A percentile compares a stretch with the other conserved stretches of the same genome.
These are phyloP conservation scores for Ursus arctos DNA, from an alignment of 2,113 vertebrate genomes.

Conservation along the genomic window DNA sequence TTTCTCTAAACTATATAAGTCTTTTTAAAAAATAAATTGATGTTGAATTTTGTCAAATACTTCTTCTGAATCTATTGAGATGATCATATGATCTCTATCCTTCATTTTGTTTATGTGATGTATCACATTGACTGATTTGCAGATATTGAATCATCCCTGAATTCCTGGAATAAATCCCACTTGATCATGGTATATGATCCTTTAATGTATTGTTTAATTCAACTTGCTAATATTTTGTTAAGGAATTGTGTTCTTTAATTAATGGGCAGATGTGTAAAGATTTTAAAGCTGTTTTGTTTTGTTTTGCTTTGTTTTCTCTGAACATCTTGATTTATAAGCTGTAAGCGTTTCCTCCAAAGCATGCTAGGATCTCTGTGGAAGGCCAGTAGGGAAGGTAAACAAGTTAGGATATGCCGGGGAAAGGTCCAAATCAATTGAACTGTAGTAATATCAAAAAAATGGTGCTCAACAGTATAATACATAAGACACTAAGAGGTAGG, in stretches of 20 bases:
- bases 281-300: neutral
- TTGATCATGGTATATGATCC: neutral
- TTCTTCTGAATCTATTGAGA: neutral
- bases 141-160: neutral
- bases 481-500: neutral
- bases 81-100: neutral
- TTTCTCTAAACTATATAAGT: neutral
- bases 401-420: neutral
- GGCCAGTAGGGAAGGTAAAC: neutral
- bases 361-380: neutral
- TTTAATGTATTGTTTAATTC: neutral
- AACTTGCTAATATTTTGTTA: neutral
- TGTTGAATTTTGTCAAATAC: neutral
- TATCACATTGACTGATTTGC: neutral
- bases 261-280: neutral
- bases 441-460: neutral
- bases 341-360: neutral
- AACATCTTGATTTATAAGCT: neutral
- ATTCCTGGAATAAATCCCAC: neutral
- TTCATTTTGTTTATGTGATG: neutral
- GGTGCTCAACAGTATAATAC: neutral
- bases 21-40: neutral
- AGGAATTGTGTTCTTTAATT: neutral
- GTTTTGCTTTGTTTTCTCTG: neutral
- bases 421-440: neutral